These are phyloP conservation scores for Caenorhabditis tropicalis DNA, from an alignment of 1,140 invertebrate genomes.

Conservation along the genomic window DNA sequence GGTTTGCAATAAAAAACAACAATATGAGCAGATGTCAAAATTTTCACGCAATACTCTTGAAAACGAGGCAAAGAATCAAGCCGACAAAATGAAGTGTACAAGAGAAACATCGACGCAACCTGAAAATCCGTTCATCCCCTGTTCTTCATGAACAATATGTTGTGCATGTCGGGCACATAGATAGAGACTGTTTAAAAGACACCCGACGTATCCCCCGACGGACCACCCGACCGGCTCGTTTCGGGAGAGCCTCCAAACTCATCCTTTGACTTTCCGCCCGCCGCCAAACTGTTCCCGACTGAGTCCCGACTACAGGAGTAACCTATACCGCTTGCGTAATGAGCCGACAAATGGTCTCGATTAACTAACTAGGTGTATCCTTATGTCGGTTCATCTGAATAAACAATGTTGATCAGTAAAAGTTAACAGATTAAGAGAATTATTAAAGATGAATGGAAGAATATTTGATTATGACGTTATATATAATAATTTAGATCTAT, in stretches of 20 bases:
- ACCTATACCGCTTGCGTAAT: not conserved
- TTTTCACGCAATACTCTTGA: not conserved
- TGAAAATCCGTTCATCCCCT: not conserved
- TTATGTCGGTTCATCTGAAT: not conserved
- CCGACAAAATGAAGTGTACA: not conserved
- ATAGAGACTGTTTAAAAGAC: not conserved
- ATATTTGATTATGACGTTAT: too few relatives aligned
- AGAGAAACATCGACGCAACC: not conserved
- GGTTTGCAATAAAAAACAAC: not conserved
- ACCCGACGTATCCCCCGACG: not conserved
- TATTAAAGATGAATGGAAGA: not conserved
- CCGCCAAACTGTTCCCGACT: too few relatives aligned
- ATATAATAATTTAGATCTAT: too few relatives aligned
- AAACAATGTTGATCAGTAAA: not conserved
- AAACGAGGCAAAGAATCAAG: not conserved
- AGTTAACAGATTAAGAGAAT: not conserved
- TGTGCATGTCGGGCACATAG: not conserved
- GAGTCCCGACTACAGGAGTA: not conserved
- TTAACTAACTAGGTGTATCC: not conserved
- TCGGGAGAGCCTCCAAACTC: too few relatives aligned
- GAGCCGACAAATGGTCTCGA: not conserved
- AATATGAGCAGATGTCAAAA: slow-evolving; percentile 25
- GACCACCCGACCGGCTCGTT: too few relatives aligned
- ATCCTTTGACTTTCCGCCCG: not conserved
- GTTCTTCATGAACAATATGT: not conserved